These are phyloP conservation scores for Apostichopus parvimensis DNA, from an alignment of 35 echinoderm and acorn worm genomes.

Conservation along the genomic window DNA sequence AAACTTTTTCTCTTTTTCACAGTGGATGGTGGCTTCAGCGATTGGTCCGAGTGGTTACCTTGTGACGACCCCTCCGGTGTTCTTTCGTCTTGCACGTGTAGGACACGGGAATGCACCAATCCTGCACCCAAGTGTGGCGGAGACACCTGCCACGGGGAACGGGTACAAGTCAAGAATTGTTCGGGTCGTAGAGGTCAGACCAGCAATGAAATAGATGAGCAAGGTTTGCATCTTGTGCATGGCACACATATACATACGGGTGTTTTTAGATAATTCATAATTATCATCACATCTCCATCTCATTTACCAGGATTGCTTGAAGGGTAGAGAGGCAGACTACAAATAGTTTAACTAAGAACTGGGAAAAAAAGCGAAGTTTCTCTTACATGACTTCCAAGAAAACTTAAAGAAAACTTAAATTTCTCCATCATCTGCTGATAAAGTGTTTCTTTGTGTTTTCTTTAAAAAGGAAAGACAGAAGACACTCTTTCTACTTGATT, in stretches of 20 bases:
- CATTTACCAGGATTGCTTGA: too few relatives aligned
- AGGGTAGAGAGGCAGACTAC: too few relatives aligned
- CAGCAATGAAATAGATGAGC: slow-evolving; percentile 19
- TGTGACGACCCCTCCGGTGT: slow-evolving; percentile 72
- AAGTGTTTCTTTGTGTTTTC: too few relatives aligned
- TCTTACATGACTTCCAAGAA: too few relatives aligned
- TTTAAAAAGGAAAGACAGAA: too few relatives aligned
- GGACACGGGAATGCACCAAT: slow-evolving; percentile 73
- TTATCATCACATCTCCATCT: not conserved
- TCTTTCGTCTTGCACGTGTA: slow-evolving; percentile 67
- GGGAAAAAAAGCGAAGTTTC: too few relatives aligned
- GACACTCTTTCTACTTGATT: too few relatives aligned
- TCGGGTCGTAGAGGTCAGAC: slow-evolving; percentile 60
- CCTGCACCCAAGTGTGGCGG: slow-evolving; percentile 93
- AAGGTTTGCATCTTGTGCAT: slow-evolving; percentile 2
- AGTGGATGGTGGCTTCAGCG: slow-evolving; percentile 82
- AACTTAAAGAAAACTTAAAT: too few relatives aligned
- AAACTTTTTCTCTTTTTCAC: not conserved
- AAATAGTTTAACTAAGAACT: too few relatives aligned
- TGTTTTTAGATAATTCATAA: not conserved
- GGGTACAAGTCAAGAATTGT: slow-evolving; percentile 90
- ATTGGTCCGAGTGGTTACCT: slow-evolving; percentile 88
- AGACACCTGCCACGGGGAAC: slow-evolving; percentile 62
- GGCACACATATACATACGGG: not conserved
- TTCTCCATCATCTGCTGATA: too few relatives aligned